Base-by-base conservation (phyloP, 2,888 invertebrate species). In the Aelia acuminata region DNA sequence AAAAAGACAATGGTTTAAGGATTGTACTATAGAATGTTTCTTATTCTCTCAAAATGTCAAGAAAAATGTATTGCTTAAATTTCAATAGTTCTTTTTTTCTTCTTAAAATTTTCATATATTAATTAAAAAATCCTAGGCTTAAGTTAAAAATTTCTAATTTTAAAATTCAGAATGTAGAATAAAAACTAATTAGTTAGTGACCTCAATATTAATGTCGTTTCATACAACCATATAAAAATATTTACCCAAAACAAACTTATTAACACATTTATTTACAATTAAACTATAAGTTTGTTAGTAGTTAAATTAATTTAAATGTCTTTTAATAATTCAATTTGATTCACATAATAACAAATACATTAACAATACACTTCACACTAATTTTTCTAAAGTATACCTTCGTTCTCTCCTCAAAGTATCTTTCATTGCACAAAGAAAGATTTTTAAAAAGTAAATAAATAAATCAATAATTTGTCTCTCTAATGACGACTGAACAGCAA, bases 31-130 rank as follows among this genome's bases (percentile, higher is more conserved):
- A 39, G n/a, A 85, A 49, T 85, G 43, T 53, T 85, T 53, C 50
- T 53, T 53, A 39, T 53, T 53, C 13, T 84, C 48, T 85, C 57
- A 85, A n/a, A 85, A 53, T 85, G 49, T 39, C 49, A 85, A 26
- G 85, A 85, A 80, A 13, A 80, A 85, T n/a, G 48, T 85, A 85
- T 85, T 85, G 85, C 85, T 85, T 85, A 53, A 85, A 85, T 80
- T 80, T 80, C 75, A 39, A 75, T 80, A 80, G 53, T 43, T 50
- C n/a, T n/a, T n/a, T n/a, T n/a, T n/a, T n/a, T n/a, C n/a, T n/a
- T 85, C 49, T 85, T 35, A 31, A 85, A 85, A 53, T n/a, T 39
- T 53, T 49, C 48, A 47, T 80, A 39, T 15, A 80, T 39, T 43
- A 11, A n/a, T 43, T 22, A 80, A 84, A 84, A 15, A 26, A 70